These are phyloP conservation scores for Epizoanthus rinbou DNA, from an alignment of 92 coral and sea anemone genomes.

Conservation along the genomic window DNA sequence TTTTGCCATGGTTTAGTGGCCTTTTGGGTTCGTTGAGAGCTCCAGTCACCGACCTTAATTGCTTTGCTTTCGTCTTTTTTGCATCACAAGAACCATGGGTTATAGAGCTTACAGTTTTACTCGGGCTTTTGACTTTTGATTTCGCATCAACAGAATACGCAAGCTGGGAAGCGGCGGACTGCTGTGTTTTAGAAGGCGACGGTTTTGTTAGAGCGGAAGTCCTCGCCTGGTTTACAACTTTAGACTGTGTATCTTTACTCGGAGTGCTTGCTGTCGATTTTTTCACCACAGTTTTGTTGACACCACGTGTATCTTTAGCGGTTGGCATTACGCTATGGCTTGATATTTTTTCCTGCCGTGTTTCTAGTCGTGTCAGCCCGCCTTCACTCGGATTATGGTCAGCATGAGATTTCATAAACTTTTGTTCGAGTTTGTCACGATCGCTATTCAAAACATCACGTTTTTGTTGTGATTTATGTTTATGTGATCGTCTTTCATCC, in stretches of 20 bases:
- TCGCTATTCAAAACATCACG: constrained; percentile 8
- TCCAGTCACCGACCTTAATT: background rate
- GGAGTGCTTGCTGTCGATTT: background rate
- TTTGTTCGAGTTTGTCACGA: constrained; percentile 16
- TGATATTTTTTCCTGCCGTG: background rate
- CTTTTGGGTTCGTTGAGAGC: background rate
- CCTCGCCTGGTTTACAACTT: background rate
- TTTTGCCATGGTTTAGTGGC: background rate
- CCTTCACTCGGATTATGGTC: background rate
- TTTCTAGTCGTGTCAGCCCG: too few relatives aligned
- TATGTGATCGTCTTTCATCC: constrained; percentile 31
- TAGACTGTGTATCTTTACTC: background rate
- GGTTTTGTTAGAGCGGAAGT: background rate
- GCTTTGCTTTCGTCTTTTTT: constrained; percentile 11
- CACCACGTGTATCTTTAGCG: background rate
- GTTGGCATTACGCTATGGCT: background rate
- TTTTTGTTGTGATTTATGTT: background rate
- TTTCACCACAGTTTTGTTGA: background rate
- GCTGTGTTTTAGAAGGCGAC: background rate
- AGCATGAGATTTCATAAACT: background rate
- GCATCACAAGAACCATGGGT: background rate
- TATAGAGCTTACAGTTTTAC: background rate
- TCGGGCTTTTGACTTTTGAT: background rate
- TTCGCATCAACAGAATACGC: background rate
- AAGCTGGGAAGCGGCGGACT: background rate